phyloP scores from a whole-genome alignment of 2,797 vertebrate genomes.

The Eremophila alpestris region DNA sequence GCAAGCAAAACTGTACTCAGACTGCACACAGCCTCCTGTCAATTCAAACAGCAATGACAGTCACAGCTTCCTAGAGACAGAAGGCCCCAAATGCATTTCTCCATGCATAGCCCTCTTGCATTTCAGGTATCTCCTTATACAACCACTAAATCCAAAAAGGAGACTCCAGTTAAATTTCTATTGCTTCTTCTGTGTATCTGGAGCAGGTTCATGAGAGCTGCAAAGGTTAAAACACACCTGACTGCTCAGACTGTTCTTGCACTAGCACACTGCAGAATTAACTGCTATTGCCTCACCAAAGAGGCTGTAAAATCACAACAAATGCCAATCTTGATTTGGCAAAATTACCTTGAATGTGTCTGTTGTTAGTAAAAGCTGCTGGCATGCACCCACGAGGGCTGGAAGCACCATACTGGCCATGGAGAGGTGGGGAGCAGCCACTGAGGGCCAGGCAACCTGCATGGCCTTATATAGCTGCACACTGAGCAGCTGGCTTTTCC shows the following conservation, averaged over 20 bases:
- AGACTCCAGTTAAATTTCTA: background rate
- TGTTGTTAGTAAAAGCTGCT: background rate
- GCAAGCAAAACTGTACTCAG: background rate
- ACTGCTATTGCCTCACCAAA: background rate
- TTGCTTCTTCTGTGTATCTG: background rate
- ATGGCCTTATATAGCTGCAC: constrained; percentile 57
- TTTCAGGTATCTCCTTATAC: background rate
- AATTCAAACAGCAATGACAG: background rate
- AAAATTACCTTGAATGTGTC: background rate
- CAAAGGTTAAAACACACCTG: background rate
- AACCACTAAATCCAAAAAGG: background rate
- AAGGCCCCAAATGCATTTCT: background rate
- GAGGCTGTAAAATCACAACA: background rate
- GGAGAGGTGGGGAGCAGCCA: background rate
- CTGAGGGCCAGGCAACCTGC: background rate
- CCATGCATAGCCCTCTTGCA: background rate
- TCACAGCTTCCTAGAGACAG: background rate
- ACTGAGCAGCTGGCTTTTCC: constrained; percentile 15
- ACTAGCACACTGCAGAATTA: background rate
- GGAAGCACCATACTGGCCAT: background rate
- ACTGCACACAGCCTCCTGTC: background rate
- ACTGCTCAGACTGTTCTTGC: background rate
- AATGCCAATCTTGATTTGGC: background rate
- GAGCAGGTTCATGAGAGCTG: background rate
- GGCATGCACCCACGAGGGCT: background rate